Base-by-base conservation (phyloP, 1,140 invertebrate genomes). In the Zaprionus capensis region DNA sequence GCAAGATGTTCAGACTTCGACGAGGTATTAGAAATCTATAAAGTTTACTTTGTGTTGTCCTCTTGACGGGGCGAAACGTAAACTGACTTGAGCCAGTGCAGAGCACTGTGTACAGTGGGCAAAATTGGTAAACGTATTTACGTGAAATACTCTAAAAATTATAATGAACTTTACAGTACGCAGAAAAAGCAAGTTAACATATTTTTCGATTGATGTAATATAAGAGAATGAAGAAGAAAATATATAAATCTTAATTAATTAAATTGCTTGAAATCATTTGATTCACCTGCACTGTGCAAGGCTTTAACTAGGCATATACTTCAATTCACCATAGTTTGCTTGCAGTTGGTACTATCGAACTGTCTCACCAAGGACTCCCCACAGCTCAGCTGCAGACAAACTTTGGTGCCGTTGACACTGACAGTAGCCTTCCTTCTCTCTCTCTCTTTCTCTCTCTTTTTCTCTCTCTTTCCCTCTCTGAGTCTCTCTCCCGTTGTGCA, bases 21-120 rank as follows among this genome's bases (percentile, higher is more conserved):
- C 69, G 53, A 67, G 73, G 73, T 64, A 80, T 88, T 73, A 72
- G 74, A 76, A 74, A 83, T 87, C 83, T 73, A 81, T 88, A 80
- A 88, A 84, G 78, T 88, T 90, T 70, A 81, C 75, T 84, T 80
- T 73, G 68, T 58, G 62, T 61, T 62, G 53, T 5, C 53, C 41
- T 68, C 34, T 53, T 57, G 28, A 36, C 20, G 58, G 58, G 34
- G 15, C 49, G 20, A 26, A 55, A 12, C 58, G 44, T 58, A 59
- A 59, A 61, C 55, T 11, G 44, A 26, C 59, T 58, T 20, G n/a
- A 38, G 24, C 15, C 24, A 11, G 20, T 49, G 9, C 5, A 44
- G n/a, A 46, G 15, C 1, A 67, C 65, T 49, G 55, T 67, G 65
- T 9, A 67, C 41, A 58, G 55, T 67, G 65, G 28, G 5, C 0